Base-by-base conservation (phyloP, 1,140 invertebrate species). In the Dinoponera quadriceps region DNA sequence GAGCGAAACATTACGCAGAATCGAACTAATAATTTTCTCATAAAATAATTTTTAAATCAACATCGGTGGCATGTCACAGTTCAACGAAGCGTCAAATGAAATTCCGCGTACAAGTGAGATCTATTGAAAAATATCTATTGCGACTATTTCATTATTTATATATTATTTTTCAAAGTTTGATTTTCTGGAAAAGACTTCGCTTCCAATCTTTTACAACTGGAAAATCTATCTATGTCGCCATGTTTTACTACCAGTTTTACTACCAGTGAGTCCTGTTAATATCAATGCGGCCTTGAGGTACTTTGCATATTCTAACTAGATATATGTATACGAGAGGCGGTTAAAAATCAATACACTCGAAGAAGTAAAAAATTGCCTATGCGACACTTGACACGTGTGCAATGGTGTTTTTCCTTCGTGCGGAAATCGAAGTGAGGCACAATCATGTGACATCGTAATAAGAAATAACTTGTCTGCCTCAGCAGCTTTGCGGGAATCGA, bases 331-430 rank as follows among this genome's bases (percentile, higher is more conserved):
- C 38, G 33, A 73, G 33, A 73, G n/a, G 22, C 22, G 16, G n/a
- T 44, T 59, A 73, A 73, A 72, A 60, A 27, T 73, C 20, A 5
- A 59, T 73, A 38, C 2, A 51, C n/a, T 54, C 25, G 20, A 20
- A 57, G 33, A 16, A 20, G 18, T 4, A 22, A n/a, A 72, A 38
- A 57, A 57, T 72, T 1, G 3, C 7, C 3, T 16, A 72, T 20
- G 22, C 20, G 14, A 38, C 1, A 1, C 27, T 20, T 55, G n/a
- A 55, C 33, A 13, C 7, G 7, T 20, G 16, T 9, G n/a, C 49
- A 71, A 54, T 9, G 7, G 22, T 29, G n/a, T 69, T 44, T 27
- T 69, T 22, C 9, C 14, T 13, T 38, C 18, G 16, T 25, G 4
- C 38, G 0, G 60, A 72, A 57, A 33, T 62, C n/a, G 2, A 16